A percentile compares a stretch with the other conserved stretches of the same genome.
Evolutionary conservation across 2,113 vertebrate species (phyloP).

Genomic region (Steatornis caripensis): DNA sequence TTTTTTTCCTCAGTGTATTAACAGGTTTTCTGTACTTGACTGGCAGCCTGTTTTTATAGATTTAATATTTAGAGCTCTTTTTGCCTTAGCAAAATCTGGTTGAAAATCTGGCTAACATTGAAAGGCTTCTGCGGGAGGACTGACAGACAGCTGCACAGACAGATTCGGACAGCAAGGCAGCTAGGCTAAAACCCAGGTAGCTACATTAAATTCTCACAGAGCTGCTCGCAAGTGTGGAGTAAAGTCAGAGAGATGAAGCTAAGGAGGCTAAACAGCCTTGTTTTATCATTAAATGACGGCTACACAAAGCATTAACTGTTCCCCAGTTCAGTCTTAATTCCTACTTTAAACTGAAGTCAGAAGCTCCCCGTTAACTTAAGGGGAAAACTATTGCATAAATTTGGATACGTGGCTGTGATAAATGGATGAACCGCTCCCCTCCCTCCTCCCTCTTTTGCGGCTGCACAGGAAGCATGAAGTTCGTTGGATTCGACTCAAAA

Average conservation of each 20-base stretch:
- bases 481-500: not conserved
- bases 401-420: not conserved
- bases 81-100: not conserved
- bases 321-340: not conserved
- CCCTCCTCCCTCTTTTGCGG: not conserved
- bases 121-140: not conserved
- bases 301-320: not conserved
- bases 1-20: not conserved
- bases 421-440: not conserved
- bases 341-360: not conserved
- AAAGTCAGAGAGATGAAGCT: not conserved
- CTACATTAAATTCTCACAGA: not conserved
- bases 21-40: not conserved
- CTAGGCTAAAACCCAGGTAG: not conserved
- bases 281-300: not conserved
- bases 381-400: not conserved
- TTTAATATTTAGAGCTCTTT: not conserved
- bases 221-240: not conserved
- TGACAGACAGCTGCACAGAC: not conserved
- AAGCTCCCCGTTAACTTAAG: not conserved
- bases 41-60: not conserved
- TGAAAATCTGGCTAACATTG: not conserved
- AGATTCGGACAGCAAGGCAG: not conserved
- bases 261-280: not conserved
- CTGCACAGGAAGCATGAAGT: not conserved